Evolutionary conservation across 2,113 vertebrate species (phyloP).

Genomic region (Talpa occidentalis): DNA sequence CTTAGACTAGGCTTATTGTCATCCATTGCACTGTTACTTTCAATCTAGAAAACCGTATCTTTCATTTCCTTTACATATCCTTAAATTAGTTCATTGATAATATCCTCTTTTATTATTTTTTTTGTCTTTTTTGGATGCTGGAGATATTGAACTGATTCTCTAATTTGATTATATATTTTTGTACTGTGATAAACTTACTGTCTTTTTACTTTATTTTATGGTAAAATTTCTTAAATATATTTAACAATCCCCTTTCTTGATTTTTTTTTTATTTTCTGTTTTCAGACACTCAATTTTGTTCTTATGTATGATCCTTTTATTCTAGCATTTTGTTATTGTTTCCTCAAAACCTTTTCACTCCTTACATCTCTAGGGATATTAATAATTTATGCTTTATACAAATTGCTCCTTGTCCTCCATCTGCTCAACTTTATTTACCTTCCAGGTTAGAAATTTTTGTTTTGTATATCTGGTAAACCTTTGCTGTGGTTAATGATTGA

Average conservation of each 20-base stretch:
- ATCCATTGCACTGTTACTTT: background rate
- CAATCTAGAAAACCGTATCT: background rate
- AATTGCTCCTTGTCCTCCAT: background rate
- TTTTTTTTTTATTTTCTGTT: background rate
- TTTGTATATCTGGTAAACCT: background rate
- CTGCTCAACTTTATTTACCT: slow-evolving; percentile 9
- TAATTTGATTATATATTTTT: background rate
- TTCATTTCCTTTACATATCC: background rate
- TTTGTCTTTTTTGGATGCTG: background rate
- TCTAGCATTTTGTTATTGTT: background rate
- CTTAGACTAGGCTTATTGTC: background rate
- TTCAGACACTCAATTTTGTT: background rate
- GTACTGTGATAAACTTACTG: background rate
- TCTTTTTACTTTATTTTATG: background rate
- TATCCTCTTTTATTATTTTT: background rate
- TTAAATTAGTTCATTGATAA: background rate
- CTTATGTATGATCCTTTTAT: background rate
- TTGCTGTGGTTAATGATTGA: background rate
- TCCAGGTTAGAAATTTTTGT: background rate
- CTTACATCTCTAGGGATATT: background rate
- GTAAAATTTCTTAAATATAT: background rate
- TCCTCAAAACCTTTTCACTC: background rate
- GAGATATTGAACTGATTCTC: background rate
- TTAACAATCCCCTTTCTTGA: background rate
- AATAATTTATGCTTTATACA: background rate